Base-by-base conservation (phyloP, 2,888 invertebrate species). In the Lathronympha strigana region DNA sequence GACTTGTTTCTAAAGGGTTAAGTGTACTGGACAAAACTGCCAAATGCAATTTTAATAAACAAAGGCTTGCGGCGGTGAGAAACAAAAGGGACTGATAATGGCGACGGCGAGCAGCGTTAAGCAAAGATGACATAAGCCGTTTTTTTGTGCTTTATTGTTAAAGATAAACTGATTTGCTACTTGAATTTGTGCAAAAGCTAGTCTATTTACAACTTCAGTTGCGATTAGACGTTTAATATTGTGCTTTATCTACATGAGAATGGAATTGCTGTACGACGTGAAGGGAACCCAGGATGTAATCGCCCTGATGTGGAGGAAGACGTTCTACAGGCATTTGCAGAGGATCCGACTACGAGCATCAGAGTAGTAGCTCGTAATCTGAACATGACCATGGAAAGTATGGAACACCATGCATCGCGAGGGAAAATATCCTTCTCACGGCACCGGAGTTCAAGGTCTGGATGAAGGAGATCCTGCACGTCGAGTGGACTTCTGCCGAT, bases 381-480 rank as follows among this genome's bases (percentile, higher is more conserved):
- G 45, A 36, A 47, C 33, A 23, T 63, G 49, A 49, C 63, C 49
- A 55, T 49, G 55, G 54, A 63, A 57, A 57, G 55, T 55, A 31
- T 63, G 40, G 57, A 57, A n/a, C 19, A 25, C 43, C 6, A 31
- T 57, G 8, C 23, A 49, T 38, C 45, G 17, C 25, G 55, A 63
- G 55, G 55, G 63, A 33, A 62, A 45, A 53, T 53, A 62, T 54
- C 62, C 62, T 54, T 62, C 47, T 53, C 62, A 33, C 15, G 53
- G 54, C 62, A 62, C 54, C 38, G 38, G 38, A 38, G 38, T 38
- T 38, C 38, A 38, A 38, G 38, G n/a, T n/a, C n/a, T 38, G 38
- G 38, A 38, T 4, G 38, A 38, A 38, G 38, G 38, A 38, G 38
- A 38, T n/a, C 38, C 38, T 38, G 38, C n/a, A 38, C n/a, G 38